A percentile compares a stretch with the other conserved stretches of the same genome.
Evolutionary conservation across 64 coral and sea anemone genomes (phyloP).

Genomic region (Pocillopora damicornis): DNA sequence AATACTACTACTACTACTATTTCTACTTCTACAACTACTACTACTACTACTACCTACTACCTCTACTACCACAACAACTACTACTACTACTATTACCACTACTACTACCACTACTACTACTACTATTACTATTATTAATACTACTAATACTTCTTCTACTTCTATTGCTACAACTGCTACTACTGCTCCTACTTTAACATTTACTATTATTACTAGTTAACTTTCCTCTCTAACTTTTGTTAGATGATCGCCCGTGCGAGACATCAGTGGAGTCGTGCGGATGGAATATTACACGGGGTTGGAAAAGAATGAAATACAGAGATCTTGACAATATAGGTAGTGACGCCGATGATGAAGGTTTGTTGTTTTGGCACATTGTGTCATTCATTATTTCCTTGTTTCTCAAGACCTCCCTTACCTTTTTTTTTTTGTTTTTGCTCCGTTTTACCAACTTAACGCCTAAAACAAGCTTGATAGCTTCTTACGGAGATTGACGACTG

Average conservation of each 20-base stretch:
- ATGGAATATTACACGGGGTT: neutral
- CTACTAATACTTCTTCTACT: too few relatives aligned
- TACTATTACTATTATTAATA: too few relatives aligned
- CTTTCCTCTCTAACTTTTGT: neutral
- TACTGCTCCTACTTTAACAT: too few relatives aligned
- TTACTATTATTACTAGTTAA: too few relatives aligned
- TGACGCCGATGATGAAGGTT: neutral
- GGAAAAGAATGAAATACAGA: neutral
- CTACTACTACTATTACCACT: neutral
- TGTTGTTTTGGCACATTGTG: neutral
- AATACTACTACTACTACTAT: constrained; percentile 12
- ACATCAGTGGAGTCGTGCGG: neutral
- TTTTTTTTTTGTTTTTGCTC: too few relatives aligned
- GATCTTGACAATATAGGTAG: neutral
- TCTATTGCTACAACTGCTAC: too few relatives aligned
- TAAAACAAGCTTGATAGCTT: too few relatives aligned
- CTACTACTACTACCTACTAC: constrained; percentile 13
- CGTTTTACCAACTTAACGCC: too few relatives aligned
- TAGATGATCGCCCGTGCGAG: neutral
- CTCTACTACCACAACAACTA: neutral
- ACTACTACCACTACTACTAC: too few relatives aligned
- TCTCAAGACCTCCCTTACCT: too few relatives aligned
- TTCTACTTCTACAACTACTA: neutral
- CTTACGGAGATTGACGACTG: too few relatives aligned
- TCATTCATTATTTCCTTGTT: too few relatives aligned